phyloP scores from a whole-genome alignment of 2,888 invertebrate species.

The Drosophila fungiperda region DNA sequence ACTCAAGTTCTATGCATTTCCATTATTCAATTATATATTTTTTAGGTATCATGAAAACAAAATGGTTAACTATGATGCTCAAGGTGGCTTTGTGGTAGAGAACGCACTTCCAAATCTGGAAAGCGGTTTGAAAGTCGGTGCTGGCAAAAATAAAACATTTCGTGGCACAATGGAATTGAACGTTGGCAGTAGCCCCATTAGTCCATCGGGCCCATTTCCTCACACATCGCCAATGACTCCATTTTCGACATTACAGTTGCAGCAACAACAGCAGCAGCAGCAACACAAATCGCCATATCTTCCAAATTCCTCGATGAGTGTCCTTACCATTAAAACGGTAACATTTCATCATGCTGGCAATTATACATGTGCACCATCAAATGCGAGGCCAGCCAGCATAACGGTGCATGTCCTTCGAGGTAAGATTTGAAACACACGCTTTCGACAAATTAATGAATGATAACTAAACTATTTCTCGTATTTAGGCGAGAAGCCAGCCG shows the following conservation, averaged over 20 bases:
- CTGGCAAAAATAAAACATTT: conserved; percentile 43
- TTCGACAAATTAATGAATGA: not conserved
- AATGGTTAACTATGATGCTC: conserved; percentile 94
- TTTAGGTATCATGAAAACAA: conserved; percentile 92
- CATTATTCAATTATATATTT: not conserved
- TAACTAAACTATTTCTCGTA: not conserved
- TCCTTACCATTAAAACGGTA: conserved; percentile 89
- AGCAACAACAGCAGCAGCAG: conserved; percentile 44
- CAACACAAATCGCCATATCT: conserved; percentile 79
- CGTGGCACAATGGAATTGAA: conserved; percentile 32
- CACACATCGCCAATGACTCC: conserved; percentile 41
- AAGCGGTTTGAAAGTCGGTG: conserved; percentile 25
- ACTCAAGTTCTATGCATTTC: not conserved
- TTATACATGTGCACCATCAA: conserved; percentile 92
- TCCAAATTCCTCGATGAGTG: conserved; percentile 86
- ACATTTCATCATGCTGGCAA: conserved; percentile 90
- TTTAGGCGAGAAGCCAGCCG: conserved; percentile 84
- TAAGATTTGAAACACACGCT: conserved; percentile 77
- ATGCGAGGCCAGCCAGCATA: conserved; percentile 90
- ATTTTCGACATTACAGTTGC: conserved; percentile 41
- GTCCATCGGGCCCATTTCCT: conserved; percentile 21
- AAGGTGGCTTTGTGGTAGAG: conserved; percentile 86
- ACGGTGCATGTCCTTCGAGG: conserved; percentile 90
- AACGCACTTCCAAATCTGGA: conserved; percentile 66
- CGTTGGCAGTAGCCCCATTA: conserved; percentile 85